Conservation (phyloP, 2,113 vertebrate genomes). For the Sclerurus mexicanus region DNA sequence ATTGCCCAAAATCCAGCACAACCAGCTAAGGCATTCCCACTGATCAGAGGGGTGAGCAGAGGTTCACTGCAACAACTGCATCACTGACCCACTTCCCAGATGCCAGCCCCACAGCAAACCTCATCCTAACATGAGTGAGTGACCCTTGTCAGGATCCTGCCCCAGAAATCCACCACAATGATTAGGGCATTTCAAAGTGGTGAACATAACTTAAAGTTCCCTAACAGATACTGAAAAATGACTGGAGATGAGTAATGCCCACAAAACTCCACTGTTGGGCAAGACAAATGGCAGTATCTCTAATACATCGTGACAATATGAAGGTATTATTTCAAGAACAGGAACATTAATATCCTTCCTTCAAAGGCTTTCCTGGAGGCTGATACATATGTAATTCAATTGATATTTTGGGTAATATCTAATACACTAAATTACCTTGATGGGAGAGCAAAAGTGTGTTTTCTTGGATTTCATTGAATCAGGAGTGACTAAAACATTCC, state of each 20-base stretch:
- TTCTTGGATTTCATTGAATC: background rate
- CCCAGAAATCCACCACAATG: background rate
- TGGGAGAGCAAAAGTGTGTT: background rate
- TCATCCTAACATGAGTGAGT: background rate
- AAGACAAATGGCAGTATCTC: background rate
- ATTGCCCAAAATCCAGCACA: background rate
- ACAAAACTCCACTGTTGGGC: background rate
- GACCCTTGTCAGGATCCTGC: background rate
- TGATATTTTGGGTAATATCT: background rate
- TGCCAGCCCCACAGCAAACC: background rate
- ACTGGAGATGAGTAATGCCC: background rate
- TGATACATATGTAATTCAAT: background rate
- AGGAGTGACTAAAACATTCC: background rate
- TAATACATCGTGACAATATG: background rate
- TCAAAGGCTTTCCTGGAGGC: background rate
- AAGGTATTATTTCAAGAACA: background rate
- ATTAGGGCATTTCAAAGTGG: background rate
- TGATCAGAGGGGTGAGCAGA: rapidly evolving
- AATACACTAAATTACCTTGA: background rate
- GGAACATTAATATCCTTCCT: background rate
- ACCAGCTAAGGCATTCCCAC: background rate
- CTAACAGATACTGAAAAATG: background rate
- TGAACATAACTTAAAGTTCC: background rate
- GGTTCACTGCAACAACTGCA: background rate
- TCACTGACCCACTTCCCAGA: rapidly evolving